Conservation (phyloP, 53 echinoderm and acorn worm species). For the Crossaster papposus region DNA sequence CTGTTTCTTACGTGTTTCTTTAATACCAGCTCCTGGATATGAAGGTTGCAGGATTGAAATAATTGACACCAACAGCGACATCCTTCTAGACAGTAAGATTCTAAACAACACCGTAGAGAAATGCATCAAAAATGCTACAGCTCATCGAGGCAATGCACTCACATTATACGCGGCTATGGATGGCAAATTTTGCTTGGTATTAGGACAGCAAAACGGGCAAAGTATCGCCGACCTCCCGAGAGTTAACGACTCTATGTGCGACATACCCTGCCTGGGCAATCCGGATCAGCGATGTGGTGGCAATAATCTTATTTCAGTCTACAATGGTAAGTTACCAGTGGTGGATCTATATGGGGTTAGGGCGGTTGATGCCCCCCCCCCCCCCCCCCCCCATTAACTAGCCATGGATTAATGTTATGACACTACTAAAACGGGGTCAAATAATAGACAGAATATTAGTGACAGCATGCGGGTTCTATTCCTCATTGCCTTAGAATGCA, state of each 20-base stretch:
- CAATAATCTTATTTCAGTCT: too few relatives aligned
- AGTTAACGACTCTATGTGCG: not conserved
- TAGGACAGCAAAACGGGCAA: not conserved
- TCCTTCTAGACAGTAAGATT: not conserved
- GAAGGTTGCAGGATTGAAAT: not conserved
- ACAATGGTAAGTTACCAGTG: too few relatives aligned
- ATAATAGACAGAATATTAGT: too few relatives aligned
- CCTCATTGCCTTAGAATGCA: too few relatives aligned
- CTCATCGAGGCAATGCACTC: not conserved
- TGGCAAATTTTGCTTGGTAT: not conserved
- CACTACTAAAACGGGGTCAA: too few relatives aligned
- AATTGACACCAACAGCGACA: too few relatives aligned
- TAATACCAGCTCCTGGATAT: not conserved
- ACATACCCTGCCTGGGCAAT: not conserved
- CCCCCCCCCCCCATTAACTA: too few relatives aligned
- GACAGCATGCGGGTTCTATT: too few relatives aligned
- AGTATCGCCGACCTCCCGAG: not conserved
- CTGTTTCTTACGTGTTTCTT: too few relatives aligned
- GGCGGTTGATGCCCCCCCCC: too few relatives aligned
- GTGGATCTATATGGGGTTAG: constrained; percentile 13
- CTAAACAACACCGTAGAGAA: not conserved
- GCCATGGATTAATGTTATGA: too few relatives aligned
- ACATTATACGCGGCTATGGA: not conserved
- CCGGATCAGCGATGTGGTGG: not conserved
- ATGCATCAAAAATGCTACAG: not conserved